These are phyloP conservation scores for Pristionchus entomophagus DNA, from an alignment of 2,888 invertebrate species.

Conservation along the genomic window DNA sequence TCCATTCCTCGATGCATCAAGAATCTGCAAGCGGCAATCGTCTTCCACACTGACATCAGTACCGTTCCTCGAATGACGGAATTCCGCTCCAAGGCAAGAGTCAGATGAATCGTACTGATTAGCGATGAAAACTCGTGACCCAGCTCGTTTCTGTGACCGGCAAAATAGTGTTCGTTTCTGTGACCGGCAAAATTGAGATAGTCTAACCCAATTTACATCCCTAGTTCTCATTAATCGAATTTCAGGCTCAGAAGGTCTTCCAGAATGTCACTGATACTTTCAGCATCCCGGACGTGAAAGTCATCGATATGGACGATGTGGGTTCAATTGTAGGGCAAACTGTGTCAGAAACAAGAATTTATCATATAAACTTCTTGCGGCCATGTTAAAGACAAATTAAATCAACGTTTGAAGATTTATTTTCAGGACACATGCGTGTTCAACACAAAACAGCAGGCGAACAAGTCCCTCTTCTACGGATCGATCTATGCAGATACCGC, in stretches of 20 bases:
- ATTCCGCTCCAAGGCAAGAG: neutral
- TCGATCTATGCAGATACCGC: neutral
- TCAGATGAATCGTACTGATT: neutral
- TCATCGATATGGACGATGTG: neutral
- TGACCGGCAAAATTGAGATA: neutral
- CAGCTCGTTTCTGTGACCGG: too few species aligned
- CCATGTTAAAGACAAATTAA: too few species aligned
- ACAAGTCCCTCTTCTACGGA: neutral
- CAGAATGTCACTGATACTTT: neutral
- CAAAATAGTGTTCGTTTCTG: too few species aligned
- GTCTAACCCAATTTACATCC: too few species aligned
- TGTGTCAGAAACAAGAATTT: too few species aligned
- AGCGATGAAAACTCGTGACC: neutral
- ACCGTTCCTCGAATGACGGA: neutral
- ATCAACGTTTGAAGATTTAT: neutral
- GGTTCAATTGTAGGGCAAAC: too few species aligned
- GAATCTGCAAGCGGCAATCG: neutral
- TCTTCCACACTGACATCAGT: constrained; percentile 19
- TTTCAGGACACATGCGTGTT: neutral
- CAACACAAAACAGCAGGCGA: neutral
- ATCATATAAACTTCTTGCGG: neutral
- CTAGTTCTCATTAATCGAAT: too few species aligned
- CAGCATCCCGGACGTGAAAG: neutral
- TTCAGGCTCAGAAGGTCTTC: neutral
- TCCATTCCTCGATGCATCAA: neutral